Evolutionary conservation across 2,888 invertebrate species (phyloP), one percentile per base, ranked within the genome.

Genomic region (Aproaerema taeniolella): DNA sequence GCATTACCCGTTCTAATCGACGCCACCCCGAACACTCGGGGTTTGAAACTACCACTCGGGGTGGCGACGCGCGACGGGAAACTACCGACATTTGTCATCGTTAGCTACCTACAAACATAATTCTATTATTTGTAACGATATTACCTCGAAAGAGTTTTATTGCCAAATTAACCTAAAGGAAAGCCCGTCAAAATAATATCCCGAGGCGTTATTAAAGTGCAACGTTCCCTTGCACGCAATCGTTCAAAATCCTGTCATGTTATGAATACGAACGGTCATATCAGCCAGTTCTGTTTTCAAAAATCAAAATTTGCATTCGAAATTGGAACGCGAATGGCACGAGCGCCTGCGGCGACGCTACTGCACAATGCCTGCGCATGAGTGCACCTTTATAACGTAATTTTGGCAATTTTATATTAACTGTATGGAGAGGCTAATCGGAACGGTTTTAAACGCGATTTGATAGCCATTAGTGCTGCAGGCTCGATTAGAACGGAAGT

Each of bases 251-350:
- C 59, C 71, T 58, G 53, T 44, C 56, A 45, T 52, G 55, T 50
- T 55, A 55, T 55, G 59, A 59, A 61, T 63, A 61, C 59, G 59
- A 66, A 51, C 58, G 61, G 53, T 38, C 43, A 28, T 45, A 42
- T 38, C 39, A 49, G 46, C 47, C 49, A 13, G 33, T 55, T 65
- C 61, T 62, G 67, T 69, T 67, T 67, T 63, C 55, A 52, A 65
- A 71, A 60, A 69, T 59, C 53, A 56, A 67, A 76, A 81, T 82
- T 83, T 76, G 75, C 80, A 82, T 81, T 68, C 55, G 55, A 81
- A 83, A 85, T 85, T 81, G 74, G 76, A 75, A 68, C 80, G 68
- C 63, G 72, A 71, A 65, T 58, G 70, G 75, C 85, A 83, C 83
- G 82, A 76, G 76, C 71, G 80, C 83, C 77, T 46, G 61, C 48